phyloP scores from a whole-genome alignment of 2,888 invertebrate species.

The Drosophila anceps region DNA sequence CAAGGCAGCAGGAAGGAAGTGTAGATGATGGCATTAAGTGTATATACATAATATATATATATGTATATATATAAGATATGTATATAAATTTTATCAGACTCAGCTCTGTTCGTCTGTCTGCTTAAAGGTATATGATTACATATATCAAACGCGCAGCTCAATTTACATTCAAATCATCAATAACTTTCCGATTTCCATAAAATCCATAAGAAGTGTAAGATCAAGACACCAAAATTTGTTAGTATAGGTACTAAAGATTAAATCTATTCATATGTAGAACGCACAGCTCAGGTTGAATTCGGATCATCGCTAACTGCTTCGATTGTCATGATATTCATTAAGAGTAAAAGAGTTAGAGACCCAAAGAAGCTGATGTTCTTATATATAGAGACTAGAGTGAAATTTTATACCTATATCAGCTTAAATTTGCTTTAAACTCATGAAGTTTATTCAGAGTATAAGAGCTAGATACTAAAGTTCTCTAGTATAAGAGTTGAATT shows the following conservation, averaged over 20 bases:
- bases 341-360: background rate
- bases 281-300: background rate
- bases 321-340: background rate
- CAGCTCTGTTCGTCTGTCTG: background rate
- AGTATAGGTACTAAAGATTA: background rate
- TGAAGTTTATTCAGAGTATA: too few species aligned
- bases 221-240: background rate
- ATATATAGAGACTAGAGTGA: too few species aligned
- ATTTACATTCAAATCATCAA: background rate
- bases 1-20: background rate
- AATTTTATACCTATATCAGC: too few species aligned
- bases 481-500: too few species aligned
- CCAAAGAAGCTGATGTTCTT: too few species aligned
- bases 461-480: too few species aligned
- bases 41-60: background rate
- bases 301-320: background rate
- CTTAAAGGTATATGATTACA: background rate
- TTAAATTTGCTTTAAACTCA: too few species aligned
- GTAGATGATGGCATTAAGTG: background rate
- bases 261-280: background rate
- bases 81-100: background rate
- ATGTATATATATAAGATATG: background rate
- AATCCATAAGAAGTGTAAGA: background rate
- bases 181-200: background rate
- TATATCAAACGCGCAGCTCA: background rate